These are phyloP conservation scores for Ochropleura leucogaster DNA, from an alignment of 2,888 invertebrate species.

Conservation along the genomic window DNA sequence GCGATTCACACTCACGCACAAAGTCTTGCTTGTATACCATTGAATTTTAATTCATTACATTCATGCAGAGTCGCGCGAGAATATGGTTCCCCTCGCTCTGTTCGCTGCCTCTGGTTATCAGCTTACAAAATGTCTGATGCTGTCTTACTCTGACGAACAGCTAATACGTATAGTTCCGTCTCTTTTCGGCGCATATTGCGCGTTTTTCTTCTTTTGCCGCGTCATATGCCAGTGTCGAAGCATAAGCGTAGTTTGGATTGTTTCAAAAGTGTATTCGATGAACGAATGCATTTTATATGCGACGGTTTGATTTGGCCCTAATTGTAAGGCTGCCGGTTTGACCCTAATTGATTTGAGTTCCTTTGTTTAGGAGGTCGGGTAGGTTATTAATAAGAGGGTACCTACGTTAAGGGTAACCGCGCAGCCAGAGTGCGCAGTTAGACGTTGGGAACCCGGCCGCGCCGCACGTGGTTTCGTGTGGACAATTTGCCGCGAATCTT, in stretches of 20 bases:
- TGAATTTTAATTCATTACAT: slow-evolving; percentile 90
- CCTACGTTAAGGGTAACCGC: slow-evolving; percentile 81
- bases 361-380: slow-evolving; percentile 87
- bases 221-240: slow-evolving; percentile 87
- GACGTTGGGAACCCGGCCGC: slow-evolving; percentile 76
- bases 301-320: slow-evolving; percentile 64
- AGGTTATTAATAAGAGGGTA: slow-evolving; percentile 84
- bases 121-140: slow-evolving; percentile 89
- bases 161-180: slow-evolving; percentile 83
- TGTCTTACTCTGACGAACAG: slow-evolving; percentile 81
- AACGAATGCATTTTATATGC: slow-evolving; percentile 72
- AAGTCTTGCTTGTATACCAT: slow-evolving; percentile 81
- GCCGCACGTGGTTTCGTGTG: slow-evolving; percentile 82
- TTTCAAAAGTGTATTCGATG: slow-evolving; percentile 78
- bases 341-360: slow-evolving; percentile 85
- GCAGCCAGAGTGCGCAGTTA: slow-evolving; percentile 87
- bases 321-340: slow-evolving; percentile 72
- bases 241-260: slow-evolving; percentile 80
- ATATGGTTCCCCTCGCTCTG: slow-evolving; percentile 89
- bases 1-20: slow-evolving; percentile 80
- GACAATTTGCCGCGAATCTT: slow-evolving; percentile 79
- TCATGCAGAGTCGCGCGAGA: slow-evolving; percentile 89
- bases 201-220: slow-evolving; percentile 90
- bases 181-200: slow-evolving; percentile 87
- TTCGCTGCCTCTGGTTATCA: slow-evolving; percentile 90